Percentiles rank a stretch among this genome's conserved stretches.
phyloP scores from a whole-genome alignment of 1,140 invertebrate genomes.

The Cardiocondyla obscurior region DNA sequence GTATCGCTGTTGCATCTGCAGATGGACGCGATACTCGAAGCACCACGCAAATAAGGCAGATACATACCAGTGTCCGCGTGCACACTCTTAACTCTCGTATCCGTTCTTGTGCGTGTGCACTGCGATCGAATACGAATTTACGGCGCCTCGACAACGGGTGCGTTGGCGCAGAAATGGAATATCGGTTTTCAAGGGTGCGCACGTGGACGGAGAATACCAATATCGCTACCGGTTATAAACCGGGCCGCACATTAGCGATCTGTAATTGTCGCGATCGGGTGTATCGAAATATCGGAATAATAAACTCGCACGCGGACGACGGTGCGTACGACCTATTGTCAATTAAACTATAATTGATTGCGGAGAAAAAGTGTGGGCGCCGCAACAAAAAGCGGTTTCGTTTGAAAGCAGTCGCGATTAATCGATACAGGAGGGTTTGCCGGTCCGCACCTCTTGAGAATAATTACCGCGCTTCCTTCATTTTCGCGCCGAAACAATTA shows the following conservation, averaged over 20 bases:
- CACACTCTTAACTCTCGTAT: not conserved
- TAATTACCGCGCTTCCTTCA: not conserved
- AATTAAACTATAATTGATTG: conserved; percentile 17
- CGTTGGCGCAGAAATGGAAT: conserved; percentile 23
- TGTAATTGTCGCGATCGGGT: not conserved
- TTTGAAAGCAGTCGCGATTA: not conserved
- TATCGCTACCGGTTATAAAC: not conserved
- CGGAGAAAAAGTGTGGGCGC: not conserved
- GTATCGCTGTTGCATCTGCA: not conserved
- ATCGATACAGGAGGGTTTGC: not conserved
- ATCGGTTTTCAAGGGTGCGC: conserved; percentile 19
- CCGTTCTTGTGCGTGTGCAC: not conserved
- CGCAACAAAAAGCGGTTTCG: not conserved
- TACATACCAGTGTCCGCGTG: not conserved
- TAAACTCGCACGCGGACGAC: not conserved
- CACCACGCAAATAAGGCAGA: conserved; percentile 34
- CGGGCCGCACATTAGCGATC: not conserved
- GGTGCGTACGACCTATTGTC: not conserved
- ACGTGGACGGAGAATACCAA: not conserved
- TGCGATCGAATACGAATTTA: conserved; percentile 31
- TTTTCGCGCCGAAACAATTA: not conserved
- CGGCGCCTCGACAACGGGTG: not conserved
- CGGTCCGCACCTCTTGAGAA: not conserved
- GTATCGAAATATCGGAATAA: conserved; percentile 25
- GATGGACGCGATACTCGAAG: conserved; percentile 13